phyloP scores from a whole-genome alignment of 2,888 invertebrate genomes.

The Colostygia pectinataria region DNA sequence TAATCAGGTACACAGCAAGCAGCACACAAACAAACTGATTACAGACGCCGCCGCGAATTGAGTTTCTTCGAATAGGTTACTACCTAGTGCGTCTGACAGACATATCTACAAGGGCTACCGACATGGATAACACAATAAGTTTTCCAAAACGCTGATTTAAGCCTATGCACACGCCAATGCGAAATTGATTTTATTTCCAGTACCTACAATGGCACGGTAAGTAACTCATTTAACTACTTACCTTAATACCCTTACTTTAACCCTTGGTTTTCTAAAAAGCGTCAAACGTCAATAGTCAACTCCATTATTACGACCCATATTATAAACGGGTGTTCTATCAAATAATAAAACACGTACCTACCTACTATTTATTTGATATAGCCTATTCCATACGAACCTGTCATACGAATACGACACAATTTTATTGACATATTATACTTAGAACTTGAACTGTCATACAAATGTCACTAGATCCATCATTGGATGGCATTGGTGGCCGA shows the following conservation, averaged over 20 bases:
- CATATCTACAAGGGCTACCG: conserved; percentile 4
- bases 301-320: too few species aligned
- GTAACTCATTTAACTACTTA: conserved; percentile 33
- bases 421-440: too few species aligned
- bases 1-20: conserved; percentile 10
- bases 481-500: too few species aligned
- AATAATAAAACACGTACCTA: too few species aligned
- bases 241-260: too few species aligned
- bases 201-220: conserved; percentile 45
- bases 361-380: too few species aligned
- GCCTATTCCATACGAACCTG: too few species aligned
- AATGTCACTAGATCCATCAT: too few species aligned
- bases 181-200: conserved; percentile 40
- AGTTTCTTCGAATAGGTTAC: conserved; percentile 25
- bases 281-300: not conserved
- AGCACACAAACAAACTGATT: conserved; percentile 32
- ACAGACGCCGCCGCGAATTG: conserved; percentile 42
- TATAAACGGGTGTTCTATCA: too few species aligned
- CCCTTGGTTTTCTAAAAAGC: not conserved
- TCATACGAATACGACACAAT: too few species aligned
- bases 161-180: conserved; percentile 52
- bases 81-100: conserved; percentile 14
- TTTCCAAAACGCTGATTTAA: conserved; percentile 2
- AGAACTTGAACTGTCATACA: too few species aligned
- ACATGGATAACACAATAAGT: not conserved